Evolutionary conservation across 2,888 invertebrate genomes (phyloP).

Genomic region (Glyphotaelius pellucidus): DNA sequence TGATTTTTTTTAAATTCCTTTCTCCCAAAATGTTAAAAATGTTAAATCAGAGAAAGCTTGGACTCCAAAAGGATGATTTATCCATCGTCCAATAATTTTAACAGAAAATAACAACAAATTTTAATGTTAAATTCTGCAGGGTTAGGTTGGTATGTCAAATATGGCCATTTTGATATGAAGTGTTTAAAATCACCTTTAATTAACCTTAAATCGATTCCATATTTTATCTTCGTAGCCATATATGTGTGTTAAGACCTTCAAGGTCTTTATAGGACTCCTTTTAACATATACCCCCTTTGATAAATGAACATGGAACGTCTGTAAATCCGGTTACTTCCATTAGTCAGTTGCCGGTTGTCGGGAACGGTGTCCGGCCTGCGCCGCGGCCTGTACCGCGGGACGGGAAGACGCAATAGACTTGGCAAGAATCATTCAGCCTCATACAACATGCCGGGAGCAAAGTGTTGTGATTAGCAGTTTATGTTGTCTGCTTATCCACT

Average conservation of each 20-base stretch:
- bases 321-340: slow-evolving; percentile 24
- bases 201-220: not conserved
- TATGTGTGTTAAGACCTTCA: not conserved
- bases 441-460: slow-evolving; percentile 57
- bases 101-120: not conserved
- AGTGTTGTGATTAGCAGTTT: slow-evolving; percentile 62
- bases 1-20: no score
- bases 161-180: no score
- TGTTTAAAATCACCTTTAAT: not conserved
- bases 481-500: slow-evolving; percentile 64
- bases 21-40: no score
- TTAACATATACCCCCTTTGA: not conserved
- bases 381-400: not conserved
- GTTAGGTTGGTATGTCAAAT: no score
- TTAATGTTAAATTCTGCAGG: no score
- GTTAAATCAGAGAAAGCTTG: no score
- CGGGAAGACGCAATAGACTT: slow-evolving; percentile 65
- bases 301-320: not conserved
- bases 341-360: not conserved
- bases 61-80: no score
- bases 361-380: slow-evolving; percentile 8
- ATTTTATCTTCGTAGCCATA: not conserved
- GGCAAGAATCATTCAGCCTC: slow-evolving; percentile 60
- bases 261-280: not conserved
- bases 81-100: no score